Evolutionary conservation across 2,888 invertebrate species (phyloP), one percentile per base, ranked within the genome.

Genomic region (Rugalucina vietnamica): DNA sequence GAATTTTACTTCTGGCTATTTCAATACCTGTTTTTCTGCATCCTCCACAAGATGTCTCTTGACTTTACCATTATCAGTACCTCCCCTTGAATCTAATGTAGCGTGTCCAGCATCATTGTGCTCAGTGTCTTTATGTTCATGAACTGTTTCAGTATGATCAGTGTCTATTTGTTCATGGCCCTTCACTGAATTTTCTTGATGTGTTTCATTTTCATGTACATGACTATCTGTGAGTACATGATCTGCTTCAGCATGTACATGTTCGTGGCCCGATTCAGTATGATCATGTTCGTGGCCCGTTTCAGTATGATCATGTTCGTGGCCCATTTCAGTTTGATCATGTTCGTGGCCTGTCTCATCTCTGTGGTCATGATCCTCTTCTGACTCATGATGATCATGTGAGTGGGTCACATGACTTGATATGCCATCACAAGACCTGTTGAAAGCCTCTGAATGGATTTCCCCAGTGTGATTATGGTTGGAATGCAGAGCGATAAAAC

Each of bases 401-500:
- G 57, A 72, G 49, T 54, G 71, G 24, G 39, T 36, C 12, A 14
- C 43, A 21, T 71, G 39, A 54, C 37, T 21, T 18, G 14, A 5
- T 54, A 54, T 54, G n/a, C n/a, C 12, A 54, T 8, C 10, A 60
- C 60, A 60, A 29, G 60, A 8, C 29, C 29, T 60, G 8, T 29
- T 24, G 5, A 29, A 5, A 60, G 12, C 27, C 27, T 60, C 60
- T 60, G 60, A 60, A 24, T 60, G 60, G 5, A 29, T 24, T 8
- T 18, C 39, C 12, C 37, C 57, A 1, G 76, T 65, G 54, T 85
- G 85, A 43, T 85, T 79, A 73, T 85, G 85, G 29, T 73, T 54
- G 4, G 34, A 29, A 69, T 85, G 85, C 12, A 85, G 65, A 18
- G 77, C 39, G 1, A 72, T n/a, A 43, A 85, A 78, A 1, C 57